Base-by-base conservation (phyloP, 92 coral and sea anemone genomes). In the Paragorgia papillata region DNA sequence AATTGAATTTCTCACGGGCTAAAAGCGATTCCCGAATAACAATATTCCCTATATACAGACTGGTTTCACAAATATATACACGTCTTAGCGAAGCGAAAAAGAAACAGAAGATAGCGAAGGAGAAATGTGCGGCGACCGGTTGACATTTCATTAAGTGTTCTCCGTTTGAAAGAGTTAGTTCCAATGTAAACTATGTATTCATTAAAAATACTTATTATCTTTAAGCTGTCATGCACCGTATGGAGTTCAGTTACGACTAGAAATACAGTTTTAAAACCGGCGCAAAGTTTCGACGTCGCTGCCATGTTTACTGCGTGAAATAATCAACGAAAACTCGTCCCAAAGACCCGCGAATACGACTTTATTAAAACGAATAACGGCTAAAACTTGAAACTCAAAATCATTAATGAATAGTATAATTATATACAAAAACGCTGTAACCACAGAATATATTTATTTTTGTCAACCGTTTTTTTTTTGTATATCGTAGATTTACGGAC, bases 1-100 rank as follows among this genome's bases (percentile, higher is more conserved):
- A 63, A 28, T 63, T 63, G 29, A 63, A 28, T 60, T 60, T 60
- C 66, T 60, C 66, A 60, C 39, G 66, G n/a, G 14, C 15, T n/a
- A 46, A 46, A 46, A n/a, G n/a, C 7, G 15, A 15, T 4, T 4
- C 43, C 43, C 4, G 2, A 15, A 46, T 6, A 46, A 46, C 7
- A 6, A 15, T 46, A 46, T 46, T 15, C 12, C 15, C 2, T 46
- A 46, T 46, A 46, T 15, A 46, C 15, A 46, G 2, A 46, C 15
- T 46, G 15, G 18, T 17, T 24, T 2, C n/a, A 17, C n/a, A 51
- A 5, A 5, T 5, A 51, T 51, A 51, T 51, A n/a, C n/a, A n/a
- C n/a, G n/a, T n/a, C n/a, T n/a, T n/a, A n/a, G n/a, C n/a, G n/a
- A n/a, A n/a, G n/a, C n/a, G n/a, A n/a, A n/a, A n/a, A n/a, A n/a